Evolutionary conservation across 2,888 invertebrate species (phyloP).

Genomic region (Scaptomyza polygonia): DNA sequence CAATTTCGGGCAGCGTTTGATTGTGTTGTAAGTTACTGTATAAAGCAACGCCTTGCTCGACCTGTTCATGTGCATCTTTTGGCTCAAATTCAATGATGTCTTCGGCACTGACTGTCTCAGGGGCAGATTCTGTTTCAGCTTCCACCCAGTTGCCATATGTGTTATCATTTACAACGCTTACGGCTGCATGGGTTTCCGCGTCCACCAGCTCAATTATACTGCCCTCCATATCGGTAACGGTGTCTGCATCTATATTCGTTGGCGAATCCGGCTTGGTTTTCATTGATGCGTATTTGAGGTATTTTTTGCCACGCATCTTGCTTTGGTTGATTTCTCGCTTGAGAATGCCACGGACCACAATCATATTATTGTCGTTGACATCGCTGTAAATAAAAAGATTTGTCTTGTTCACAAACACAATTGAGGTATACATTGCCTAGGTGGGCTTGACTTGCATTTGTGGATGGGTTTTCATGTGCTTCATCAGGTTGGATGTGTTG

Average conservation of each 20-base stretch:
- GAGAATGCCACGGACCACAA: conserved; percentile 59
- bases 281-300: conserved; percentile 18
- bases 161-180: conserved; percentile 45
- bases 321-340: conserved; percentile 31
- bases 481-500: conserved; percentile 62
- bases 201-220: conserved; percentile 49
- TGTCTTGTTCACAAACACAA: neutral
- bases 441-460: conserved; percentile 50
- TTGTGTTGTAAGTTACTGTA: conserved; percentile 29
- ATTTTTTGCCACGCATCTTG: conserved; percentile 27
- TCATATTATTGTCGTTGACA: conserved; percentile 49
- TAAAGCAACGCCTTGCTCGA: conserved; percentile 9
- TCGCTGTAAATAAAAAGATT: conserved; percentile 41
- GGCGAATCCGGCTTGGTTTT: conserved; percentile 31
- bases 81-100: conserved; percentile 64
- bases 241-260: neutral
- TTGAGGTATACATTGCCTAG: neutral
- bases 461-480: conserved; percentile 62
- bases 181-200: conserved; percentile 32
- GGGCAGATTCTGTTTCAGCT: conserved; percentile 39
- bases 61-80: conserved; percentile 33
- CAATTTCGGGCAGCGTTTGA: conserved; percentile 7
- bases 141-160: conserved; percentile 36
- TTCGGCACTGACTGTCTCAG: conserved; percentile 44
- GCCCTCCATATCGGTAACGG: conserved; percentile 20